phyloP scores from a whole-genome alignment of 2,113 vertebrate species.

The Ictalurus furcatus region DNA sequence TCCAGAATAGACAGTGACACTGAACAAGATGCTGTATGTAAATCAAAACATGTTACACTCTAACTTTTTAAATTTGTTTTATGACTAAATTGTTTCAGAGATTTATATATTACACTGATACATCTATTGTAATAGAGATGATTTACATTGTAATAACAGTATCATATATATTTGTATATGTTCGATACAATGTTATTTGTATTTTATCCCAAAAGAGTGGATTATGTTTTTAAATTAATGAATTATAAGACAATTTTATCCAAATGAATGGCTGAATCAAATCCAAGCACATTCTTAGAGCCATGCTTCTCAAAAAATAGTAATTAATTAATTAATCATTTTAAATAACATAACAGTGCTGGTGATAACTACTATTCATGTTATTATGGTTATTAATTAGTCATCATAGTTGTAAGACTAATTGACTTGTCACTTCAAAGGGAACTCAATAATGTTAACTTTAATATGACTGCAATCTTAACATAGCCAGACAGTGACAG shows the following conservation, averaged over 20 bases:
- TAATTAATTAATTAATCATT: no score
- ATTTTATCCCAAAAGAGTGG: not conserved
- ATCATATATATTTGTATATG: not conserved
- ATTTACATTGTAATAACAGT: conserved; percentile 4
- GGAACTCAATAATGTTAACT: not conserved
- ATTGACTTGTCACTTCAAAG: not conserved
- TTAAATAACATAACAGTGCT: not conserved
- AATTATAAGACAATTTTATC: not conserved
- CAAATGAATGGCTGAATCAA: not conserved
- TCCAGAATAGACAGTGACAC: conserved; percentile 2
- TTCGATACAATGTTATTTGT: not conserved
- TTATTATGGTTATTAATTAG: not conserved
- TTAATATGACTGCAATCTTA: not conserved
- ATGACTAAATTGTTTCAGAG: not conserved
- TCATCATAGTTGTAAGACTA: not conserved
- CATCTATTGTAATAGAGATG: not conserved
- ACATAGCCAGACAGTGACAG: not conserved
- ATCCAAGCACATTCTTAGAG: not conserved
- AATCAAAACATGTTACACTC: not conserved
- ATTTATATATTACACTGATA: not conserved
- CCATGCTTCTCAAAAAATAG: not conserved
- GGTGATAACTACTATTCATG: no score
- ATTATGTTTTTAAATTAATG: not conserved
- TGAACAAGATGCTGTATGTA: not conserved
- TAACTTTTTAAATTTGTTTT: not conserved